Evolutionary conservation across 2,888 invertebrate genomes (phyloP), one percentile per base, ranked within the genome.

Genomic region (Anoncus sp.): DNA sequence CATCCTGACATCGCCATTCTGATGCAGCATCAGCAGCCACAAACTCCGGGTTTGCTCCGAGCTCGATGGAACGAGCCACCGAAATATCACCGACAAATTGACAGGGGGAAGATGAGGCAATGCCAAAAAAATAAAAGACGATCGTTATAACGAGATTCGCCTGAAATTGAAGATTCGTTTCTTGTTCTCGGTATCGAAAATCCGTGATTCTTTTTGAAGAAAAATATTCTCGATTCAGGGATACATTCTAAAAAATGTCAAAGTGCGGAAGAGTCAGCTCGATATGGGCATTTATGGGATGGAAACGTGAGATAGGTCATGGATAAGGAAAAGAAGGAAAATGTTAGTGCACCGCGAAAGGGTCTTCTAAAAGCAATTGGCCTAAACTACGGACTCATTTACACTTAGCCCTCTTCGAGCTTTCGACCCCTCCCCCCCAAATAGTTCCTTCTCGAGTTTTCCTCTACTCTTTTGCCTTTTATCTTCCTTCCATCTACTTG

Each of bases 341-440:
- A 86, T 82, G 85, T 85, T 83, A 84, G 84, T 83, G 84, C 82
- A 82, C 85, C 85, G 84, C 85, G 86, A 84, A 85, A 84, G 85
- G 88, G 84, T 87, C 87, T 85, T 87, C 87, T 86, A 82, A 80
- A 86, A 85, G 88, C 89, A 88, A 89, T 90, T 86, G 87, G 85
- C 86, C 87, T 88, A 89, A 89, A 90, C 88, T 89, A 88, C 87
- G 85, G 87, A 87, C 88, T 89, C 90, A 89, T 90, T 90, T 90
- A 87, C 89, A 88, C 88, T 88, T 87, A 87, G 88, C 82, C 83
- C 63, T 83, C 85, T 87, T 84, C 85, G 82, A 55, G 63, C 27
- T 71, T 66, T 71, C 43, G 60, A 60, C 77, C 49, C 38, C 12
- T n/a, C 82, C 78, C 80, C 38, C 6, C 38, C 38, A 6, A 16